phyloP scores from a whole-genome alignment of 2,797 vertebrate genomes.

The Betta splendens region DNA sequence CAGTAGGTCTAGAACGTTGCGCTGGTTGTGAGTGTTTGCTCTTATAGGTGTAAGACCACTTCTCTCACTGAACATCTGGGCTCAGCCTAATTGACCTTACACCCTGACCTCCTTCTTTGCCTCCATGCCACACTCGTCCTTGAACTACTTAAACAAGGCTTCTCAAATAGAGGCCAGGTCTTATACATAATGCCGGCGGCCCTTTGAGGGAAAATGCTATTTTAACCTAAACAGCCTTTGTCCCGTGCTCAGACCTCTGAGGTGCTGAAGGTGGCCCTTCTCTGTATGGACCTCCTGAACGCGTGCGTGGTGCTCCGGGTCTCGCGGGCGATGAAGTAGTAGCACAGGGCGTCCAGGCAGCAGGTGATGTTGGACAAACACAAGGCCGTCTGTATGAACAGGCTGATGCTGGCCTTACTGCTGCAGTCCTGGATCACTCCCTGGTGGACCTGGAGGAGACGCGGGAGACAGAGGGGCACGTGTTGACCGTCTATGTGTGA shows the following conservation, averaged over 20 bases:
- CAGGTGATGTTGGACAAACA: constrained; percentile 90
- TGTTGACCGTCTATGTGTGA: neutral
- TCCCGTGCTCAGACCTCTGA: constrained; percentile 68
- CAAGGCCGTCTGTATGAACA: constrained; percentile 87
- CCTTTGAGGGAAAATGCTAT: constrained; percentile 1
- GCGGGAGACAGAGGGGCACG: constrained; percentile 1
- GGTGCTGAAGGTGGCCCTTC: constrained; percentile 64
- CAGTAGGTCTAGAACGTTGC: neutral
- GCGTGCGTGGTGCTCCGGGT: constrained; percentile 68
- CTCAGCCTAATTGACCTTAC: neutral
- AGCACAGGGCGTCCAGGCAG: constrained; percentile 91
- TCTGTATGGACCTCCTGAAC: constrained; percentile 53
- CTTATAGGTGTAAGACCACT: too few relatives aligned
- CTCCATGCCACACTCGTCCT: neutral
- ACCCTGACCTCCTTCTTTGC: constrained; percentile 9
- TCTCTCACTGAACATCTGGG: too few relatives aligned
- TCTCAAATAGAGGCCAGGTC: neutral
- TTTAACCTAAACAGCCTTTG: neutral
- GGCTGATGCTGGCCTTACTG: constrained; percentile 73
- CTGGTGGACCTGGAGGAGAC: constrained; percentile 73
- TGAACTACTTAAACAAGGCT: neutral
- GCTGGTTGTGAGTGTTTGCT: too few relatives aligned
- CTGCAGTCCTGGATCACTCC: constrained; percentile 77
- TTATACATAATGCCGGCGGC: neutral
- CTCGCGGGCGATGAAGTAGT: constrained; percentile 89